Evolutionary conservation across 1,140 invertebrate genomes (phyloP).

Genomic region (Anastatus disparis): DNA sequence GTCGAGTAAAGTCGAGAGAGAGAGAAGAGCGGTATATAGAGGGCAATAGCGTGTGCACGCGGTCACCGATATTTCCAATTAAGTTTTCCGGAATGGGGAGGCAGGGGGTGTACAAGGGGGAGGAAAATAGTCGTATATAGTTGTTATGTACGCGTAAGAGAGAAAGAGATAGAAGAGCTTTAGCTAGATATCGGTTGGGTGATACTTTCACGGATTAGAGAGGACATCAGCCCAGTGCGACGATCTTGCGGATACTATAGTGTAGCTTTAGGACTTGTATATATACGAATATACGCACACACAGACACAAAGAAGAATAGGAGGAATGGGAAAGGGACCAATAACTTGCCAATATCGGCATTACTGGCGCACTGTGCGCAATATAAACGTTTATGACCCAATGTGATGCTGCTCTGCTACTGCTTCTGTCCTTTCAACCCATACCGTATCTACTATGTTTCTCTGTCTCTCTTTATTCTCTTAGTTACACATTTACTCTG

Average conservation of each 20-base stretch:
- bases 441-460: constrained; percentile 49
- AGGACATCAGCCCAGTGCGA: constrained; percentile 12
- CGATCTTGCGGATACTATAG: too few species aligned
- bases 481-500: constrained; percentile 40
- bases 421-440: constrained; percentile 47
- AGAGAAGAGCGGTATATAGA: neutral
- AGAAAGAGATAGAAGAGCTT: neutral
- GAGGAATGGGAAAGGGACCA: constrained; percentile 51
- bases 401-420: constrained; percentile 52
- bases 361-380: constrained; percentile 60
- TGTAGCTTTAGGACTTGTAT: too few species aligned
- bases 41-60: constrained; percentile 3
- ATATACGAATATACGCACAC: constrained; percentile 39
- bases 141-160: too few species aligned
- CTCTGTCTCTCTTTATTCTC: constrained; percentile 39
- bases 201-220: constrained; percentile 54
- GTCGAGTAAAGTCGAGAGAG: neutral
- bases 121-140: too few species aligned
- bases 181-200: constrained; percentile 35
- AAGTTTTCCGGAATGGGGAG: constrained; percentile 50
- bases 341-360: constrained; percentile 67
- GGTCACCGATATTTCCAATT: constrained; percentile 55
- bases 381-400: constrained; percentile 67
- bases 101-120: too few species aligned
- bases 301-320: constrained; percentile 18